These are phyloP conservation scores for Eristalis tenax DNA, from an alignment of 2,888 invertebrate species.

Conservation along the genomic window DNA sequence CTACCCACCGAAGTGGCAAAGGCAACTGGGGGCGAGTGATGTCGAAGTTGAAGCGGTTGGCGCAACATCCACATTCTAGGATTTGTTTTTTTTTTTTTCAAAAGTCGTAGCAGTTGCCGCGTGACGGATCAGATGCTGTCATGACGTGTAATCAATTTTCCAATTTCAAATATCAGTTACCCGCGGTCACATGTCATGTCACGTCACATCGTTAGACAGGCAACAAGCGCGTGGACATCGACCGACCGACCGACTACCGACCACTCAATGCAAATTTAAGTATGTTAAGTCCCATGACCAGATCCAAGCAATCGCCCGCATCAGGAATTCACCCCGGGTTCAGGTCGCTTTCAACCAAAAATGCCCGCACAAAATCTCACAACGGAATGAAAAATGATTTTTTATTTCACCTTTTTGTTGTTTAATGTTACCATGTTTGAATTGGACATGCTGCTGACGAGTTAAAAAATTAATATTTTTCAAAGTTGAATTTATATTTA, in stretches of 20 bases:
- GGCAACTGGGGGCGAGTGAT: too few relatives aligned
- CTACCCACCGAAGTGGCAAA: background rate
- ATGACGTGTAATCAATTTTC: too few relatives aligned
- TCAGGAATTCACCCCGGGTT: background rate
- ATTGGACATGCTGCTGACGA: constrained; percentile 64
- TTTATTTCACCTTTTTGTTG: background rate
- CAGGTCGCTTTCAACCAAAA: background rate
- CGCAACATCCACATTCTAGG: too few relatives aligned
- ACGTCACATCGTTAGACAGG: background rate
- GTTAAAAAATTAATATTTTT: constrained; percentile 62
- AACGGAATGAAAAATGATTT: background rate
- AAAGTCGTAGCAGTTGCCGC: too few relatives aligned
- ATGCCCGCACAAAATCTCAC: background rate
- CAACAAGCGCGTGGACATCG: background rate
- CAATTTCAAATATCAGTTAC: too few relatives aligned
- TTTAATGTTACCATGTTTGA: constrained; percentile 62
- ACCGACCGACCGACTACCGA: too few relatives aligned
- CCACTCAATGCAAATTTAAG: too few relatives aligned
- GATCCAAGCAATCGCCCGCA: background rate
- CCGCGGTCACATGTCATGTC: background rate
- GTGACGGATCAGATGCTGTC: too few relatives aligned
- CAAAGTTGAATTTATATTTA: constrained; percentile 69
- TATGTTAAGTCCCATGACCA: too few relatives aligned
- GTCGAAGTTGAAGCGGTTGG: too few relatives aligned
- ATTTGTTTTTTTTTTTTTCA: too few relatives aligned